phyloP scores from a whole-genome alignment of 64 coral and sea anemone genomes.

The Montipora sp. region DNA sequence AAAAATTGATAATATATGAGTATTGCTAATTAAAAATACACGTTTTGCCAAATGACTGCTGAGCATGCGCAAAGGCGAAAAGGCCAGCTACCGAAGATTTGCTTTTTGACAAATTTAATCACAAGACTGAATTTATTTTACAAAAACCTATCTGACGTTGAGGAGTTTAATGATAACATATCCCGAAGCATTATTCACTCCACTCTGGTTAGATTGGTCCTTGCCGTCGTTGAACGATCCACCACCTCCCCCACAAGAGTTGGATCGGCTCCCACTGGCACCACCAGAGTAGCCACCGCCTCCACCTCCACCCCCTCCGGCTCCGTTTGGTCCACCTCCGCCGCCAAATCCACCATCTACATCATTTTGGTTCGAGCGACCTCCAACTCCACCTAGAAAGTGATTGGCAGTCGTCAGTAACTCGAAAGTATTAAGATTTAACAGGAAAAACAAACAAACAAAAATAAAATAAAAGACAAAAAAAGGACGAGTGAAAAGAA shows the following conservation, averaged over 20 bases:
- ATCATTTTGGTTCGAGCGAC: constrained; percentile 91
- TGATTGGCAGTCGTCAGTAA: background rate
- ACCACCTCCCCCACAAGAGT: constrained; percentile 94
- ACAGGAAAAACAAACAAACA: background rate
- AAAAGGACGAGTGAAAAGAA: background rate
- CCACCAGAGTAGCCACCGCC: constrained; percentile 93
- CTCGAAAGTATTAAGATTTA: too few relatives aligned
- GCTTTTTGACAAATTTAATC: background rate
- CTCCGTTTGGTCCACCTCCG: constrained; percentile 91
- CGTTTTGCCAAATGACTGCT: background rate
- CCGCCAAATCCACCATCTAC: constrained; percentile 91
- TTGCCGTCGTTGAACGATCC: constrained; percentile 82
- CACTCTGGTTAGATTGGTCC: constrained; percentile 79
- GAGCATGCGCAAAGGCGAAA: background rate
- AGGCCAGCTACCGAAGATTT: background rate
- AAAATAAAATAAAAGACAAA: background rate
- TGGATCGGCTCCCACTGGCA: constrained; percentile 92
- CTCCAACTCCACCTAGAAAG: constrained; percentile 72
- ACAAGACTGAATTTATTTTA: background rate
- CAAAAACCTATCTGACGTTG: constrained; percentile 71
- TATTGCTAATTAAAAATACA: background rate
- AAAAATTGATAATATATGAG: background rate
- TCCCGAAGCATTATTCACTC: constrained; percentile 72
- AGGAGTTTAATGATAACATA: constrained; percentile 80
- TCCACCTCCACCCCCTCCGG: constrained; percentile 89